Evolutionary conservation across 2,113 vertebrate species (phyloP).

Genomic region (Otus sunia): DNA sequence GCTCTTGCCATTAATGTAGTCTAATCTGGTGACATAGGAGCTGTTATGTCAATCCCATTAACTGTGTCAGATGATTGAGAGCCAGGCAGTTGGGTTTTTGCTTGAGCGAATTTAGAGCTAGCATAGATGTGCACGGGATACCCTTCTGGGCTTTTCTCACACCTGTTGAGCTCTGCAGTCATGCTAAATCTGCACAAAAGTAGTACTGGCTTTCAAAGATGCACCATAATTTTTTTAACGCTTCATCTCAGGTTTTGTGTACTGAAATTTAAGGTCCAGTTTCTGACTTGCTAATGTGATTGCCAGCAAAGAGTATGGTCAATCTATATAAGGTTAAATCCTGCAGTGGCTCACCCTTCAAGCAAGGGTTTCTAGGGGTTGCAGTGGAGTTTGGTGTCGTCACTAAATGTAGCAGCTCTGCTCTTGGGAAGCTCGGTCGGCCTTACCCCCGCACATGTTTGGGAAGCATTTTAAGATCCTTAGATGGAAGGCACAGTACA

Average conservation of each 20-base stretch:
- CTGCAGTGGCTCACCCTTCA: not conserved
- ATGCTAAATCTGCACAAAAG: not conserved
- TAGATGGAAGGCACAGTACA: not conserved
- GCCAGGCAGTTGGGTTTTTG: not conserved
- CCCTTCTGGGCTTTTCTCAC: not conserved
- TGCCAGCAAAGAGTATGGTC: not conserved
- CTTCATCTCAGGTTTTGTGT: not conserved
- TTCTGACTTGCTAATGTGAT: not conserved
- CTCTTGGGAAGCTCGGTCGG: not conserved
- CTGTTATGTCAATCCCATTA: rapidly evolving
- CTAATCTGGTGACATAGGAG: not conserved
- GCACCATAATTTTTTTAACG: not conserved
- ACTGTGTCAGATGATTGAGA: not conserved
- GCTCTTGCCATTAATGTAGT: not conserved
- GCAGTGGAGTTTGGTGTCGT: not conserved
- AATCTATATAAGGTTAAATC: rapidly evolving
- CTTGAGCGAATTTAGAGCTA: not conserved
- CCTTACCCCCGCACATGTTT: rapidly evolving
- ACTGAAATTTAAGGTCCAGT: not conserved
- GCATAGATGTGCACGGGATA: not conserved
- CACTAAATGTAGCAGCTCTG: not conserved
- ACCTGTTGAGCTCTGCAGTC: not conserved
- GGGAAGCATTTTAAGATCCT: not conserved
- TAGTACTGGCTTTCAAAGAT: not conserved
- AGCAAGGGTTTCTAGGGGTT: not conserved